Base-by-base conservation (phyloP, 1,140 invertebrate genomes). In the Drosophila parabipectinata region DNA sequence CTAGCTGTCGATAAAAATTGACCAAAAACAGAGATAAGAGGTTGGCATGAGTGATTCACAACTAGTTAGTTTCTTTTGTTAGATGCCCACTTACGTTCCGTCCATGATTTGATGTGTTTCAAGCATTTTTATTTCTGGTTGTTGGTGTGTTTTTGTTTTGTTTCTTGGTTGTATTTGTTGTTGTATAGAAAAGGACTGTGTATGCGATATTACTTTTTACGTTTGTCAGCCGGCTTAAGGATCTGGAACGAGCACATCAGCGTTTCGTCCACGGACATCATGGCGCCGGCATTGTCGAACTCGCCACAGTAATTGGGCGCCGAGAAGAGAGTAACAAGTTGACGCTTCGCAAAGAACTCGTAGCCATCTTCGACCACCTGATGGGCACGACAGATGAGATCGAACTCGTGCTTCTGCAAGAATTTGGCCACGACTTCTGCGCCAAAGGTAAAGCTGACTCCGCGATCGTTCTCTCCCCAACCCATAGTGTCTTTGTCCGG, bases 261-360 rank as follows among this genome's bases (percentile, higher is more conserved):
- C 50, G 98, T 98, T 91, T 99, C 99, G 93, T 99, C 99, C 53
- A 99, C 99, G 75, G 97, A 98, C 98, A 99, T 99, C 97, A 99
- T 99, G 58, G 98, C 98, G 68, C 93, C 94, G 57, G 99, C 99
- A 92, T 99, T 99, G 92, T 99, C 99, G 92, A 99, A 99, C 94
- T 99, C 99, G 54, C 94, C 95, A 93, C 99, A 99, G 92, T 99
- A 99, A 93, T 99, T 99, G 18, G 99, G 99, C 37, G 99, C 97
- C 6, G 96, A 97, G 91, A 99, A 99, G 18, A 99, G 93, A 7
- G 99, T 99, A 15, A 99, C 99, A 67, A 99, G 93, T 90, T 99
- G 98, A 79, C 98, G 94, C 93, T 99, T 99, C 1, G 98, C 98
- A 91, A 99, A 99, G 92, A 99, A 99, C 93, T 99, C 98, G 92